Percentiles rank a stretch among this genome's conserved stretches.
These are phyloP conservation scores for Eristalinus sepulchralis DNA, from an alignment of 2,888 invertebrate species.

Conservation along the genomic window DNA sequence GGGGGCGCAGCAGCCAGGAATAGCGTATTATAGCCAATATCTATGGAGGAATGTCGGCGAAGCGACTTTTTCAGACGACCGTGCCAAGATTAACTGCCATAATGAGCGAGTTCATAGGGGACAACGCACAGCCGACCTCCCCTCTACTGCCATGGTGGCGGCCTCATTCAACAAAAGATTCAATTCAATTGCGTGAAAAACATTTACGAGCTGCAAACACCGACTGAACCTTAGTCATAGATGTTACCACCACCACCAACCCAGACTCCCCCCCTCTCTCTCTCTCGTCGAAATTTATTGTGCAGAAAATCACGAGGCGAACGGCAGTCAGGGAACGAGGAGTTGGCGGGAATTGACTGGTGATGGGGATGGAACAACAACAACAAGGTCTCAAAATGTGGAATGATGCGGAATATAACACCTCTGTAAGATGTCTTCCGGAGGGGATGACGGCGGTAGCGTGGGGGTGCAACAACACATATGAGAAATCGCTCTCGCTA, in stretches of 20 bases:
- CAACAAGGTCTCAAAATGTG: constrained; percentile 40
- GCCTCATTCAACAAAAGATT: constrained; percentile 45
- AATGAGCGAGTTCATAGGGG: constrained; percentile 41
- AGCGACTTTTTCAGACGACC: background rate
- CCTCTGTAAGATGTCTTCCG: constrained; percentile 56
- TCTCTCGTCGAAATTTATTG: constrained; percentile 56
- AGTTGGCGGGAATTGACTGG: constrained; percentile 11
- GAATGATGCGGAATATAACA: constrained; percentile 65
- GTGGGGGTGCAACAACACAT: constrained; percentile 59
- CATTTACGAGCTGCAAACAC: constrained; percentile 67
- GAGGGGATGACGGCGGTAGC: background rate
- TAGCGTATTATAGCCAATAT: constrained; percentile 56
- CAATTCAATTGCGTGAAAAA: constrained; percentile 69
- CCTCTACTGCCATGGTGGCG: background rate
- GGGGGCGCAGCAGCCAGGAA: background rate
- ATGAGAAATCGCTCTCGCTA: constrained; percentile 53
- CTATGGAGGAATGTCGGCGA: constrained; percentile 43
- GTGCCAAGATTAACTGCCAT: constrained; percentile 55
- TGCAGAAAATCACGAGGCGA: constrained; percentile 58
- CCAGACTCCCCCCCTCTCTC: background rate
- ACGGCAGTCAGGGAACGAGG: background rate
- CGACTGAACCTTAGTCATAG: constrained; percentile 43
- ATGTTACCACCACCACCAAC: background rate
- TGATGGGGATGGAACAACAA: background rate
- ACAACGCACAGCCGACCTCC: background rate